phyloP scores from a whole-genome alignment of 2,113 vertebrate genomes.

The Mandrillus leucophaeus region DNA sequence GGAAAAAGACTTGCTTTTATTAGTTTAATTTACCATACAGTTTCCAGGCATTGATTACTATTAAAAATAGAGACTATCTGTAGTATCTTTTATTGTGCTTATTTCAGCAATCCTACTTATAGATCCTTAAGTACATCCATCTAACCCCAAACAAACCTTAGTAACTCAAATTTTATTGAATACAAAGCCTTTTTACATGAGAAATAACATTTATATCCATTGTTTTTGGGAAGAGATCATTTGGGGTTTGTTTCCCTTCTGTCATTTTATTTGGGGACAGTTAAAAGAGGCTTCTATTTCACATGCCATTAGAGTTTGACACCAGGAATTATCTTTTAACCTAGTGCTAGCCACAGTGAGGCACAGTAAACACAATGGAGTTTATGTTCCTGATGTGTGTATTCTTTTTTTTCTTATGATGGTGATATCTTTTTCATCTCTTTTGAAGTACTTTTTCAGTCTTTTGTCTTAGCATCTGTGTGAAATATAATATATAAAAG shows the following conservation, averaged over 20 bases:
- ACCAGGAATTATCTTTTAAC: constrained; percentile 36
- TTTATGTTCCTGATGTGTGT: constrained; percentile 27
- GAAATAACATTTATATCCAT: not conserved
- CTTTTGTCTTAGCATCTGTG: not conserved
- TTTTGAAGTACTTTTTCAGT: constrained; percentile 16
- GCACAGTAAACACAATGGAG: not conserved
- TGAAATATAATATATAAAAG: constrained; percentile 17
- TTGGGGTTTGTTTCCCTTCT: not conserved
- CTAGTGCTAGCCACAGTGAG: not conserved
- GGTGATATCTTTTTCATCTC: not conserved
- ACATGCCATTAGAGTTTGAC: not conserved
- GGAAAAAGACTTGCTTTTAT: constrained; percentile 25
- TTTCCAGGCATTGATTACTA: constrained; percentile 1
- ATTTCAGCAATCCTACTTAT: constrained; percentile 30
- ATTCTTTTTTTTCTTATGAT: not conserved
- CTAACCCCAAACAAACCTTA: not conserved
- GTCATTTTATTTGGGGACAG: not conserved
- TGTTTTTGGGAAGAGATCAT: not conserved
- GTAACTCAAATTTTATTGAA: constrained; percentile 26
- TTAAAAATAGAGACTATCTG: constrained; percentile 23
- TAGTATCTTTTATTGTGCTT: constrained; percentile 8
- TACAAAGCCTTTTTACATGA: constrained; percentile 19
- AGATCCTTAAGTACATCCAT: not conserved
- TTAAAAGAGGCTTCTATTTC: not conserved
- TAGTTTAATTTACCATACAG: constrained; percentile 46